Evolutionary conservation across 2,888 invertebrate genomes (phyloP), one percentile per base, ranked within the genome.

Genomic region (Eilema sororculum): DNA sequence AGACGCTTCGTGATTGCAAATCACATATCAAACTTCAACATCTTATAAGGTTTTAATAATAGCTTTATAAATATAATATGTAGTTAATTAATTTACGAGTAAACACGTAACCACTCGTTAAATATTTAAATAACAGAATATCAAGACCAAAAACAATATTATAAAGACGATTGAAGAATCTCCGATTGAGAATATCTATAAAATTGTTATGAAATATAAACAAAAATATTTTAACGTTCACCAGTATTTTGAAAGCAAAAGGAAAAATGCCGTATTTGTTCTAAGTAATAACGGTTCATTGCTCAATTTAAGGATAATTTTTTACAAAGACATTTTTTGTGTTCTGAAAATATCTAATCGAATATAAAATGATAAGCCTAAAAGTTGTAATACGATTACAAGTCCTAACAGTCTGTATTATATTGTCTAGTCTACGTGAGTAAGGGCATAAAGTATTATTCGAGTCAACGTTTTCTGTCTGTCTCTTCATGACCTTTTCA

Each of bases 101-200:
- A n/a, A n/a, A n/a, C n/a, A n/a, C n/a, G n/a, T n/a, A n/a, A n/a
- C n/a, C n/a, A n/a, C n/a, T n/a, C n/a, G n/a, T n/a, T 33, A 37
- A 10, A 37, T 58, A 25, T 68, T 37, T 68, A 75, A 75, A 78
- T 80, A 75, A 78, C 71, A 65, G 62, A 75, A 63, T 72, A 72
- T 72, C 71, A 52, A 69, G 33, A 76, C 78, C 81, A 80, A 80
- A 80, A 74, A 25, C 41, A 76, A 69, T 71, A 78, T 80, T 76
- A 3, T 65, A 70, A 73, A 65, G 62, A 37, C 67, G 65, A 63
- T 72, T 60, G 63, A 72, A 80, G 63, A 72, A 80, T 73, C 76
- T 74, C 81, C 76, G n/a, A n/a, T 78, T 41, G 72, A 76, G 78
- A 76, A 70, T 67, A 72, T 80, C 72, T 72, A 74, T 37, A 16